A percentile compares a stretch with the other conserved stretches of the same genome.
Conservation (phyloP, 2,113 vertebrate species). For the Apodemus speciosus region DNA sequence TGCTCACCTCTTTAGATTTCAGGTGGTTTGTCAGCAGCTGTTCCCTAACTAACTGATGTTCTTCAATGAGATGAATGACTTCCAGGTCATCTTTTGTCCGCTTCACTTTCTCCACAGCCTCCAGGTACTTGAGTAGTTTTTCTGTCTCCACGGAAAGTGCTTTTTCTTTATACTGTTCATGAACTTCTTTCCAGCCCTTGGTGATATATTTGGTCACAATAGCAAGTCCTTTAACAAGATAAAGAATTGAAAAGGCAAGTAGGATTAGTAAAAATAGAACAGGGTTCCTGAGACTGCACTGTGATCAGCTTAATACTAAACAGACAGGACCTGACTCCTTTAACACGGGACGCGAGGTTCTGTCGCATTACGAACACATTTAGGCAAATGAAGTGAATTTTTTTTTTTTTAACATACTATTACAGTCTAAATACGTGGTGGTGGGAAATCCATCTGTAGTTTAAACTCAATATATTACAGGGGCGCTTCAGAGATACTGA, state of each 20-base stretch:
- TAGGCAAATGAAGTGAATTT: background rate
- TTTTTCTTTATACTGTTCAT: conserved; percentile 89
- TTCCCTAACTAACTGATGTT: conserved; percentile 91
- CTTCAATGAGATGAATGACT: conserved; percentile 93
- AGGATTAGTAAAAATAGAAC: conserved; percentile 55
- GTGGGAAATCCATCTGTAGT: background rate
- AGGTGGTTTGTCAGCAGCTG: conserved; percentile 94
- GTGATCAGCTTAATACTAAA: background rate
- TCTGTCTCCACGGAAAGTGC: conserved; percentile 90
- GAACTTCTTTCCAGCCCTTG: conserved; percentile 96
- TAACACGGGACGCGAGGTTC: background rate
- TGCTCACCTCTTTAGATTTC: conserved; percentile 94
- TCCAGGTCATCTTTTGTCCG: conserved; percentile 92
- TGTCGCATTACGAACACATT: background rate
- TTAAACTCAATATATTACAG: background rate
- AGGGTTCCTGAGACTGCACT: background rate
- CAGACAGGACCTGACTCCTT: background rate
- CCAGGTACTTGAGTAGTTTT: conserved; percentile 92
- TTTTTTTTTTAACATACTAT: background rate
- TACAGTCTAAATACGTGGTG: background rate
- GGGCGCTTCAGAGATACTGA: background rate
- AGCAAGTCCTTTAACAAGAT: conserved; percentile 88
- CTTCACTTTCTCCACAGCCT: conserved; percentile 94
- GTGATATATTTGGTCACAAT: conserved; percentile 95
- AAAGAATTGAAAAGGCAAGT: conserved; percentile 60